Percentiles rank a stretch among this genome's conserved stretches.
Evolutionary conservation across 2,113 vertebrate species (phyloP).

Genomic region (Mesoclemmys tuberculata): DNA sequence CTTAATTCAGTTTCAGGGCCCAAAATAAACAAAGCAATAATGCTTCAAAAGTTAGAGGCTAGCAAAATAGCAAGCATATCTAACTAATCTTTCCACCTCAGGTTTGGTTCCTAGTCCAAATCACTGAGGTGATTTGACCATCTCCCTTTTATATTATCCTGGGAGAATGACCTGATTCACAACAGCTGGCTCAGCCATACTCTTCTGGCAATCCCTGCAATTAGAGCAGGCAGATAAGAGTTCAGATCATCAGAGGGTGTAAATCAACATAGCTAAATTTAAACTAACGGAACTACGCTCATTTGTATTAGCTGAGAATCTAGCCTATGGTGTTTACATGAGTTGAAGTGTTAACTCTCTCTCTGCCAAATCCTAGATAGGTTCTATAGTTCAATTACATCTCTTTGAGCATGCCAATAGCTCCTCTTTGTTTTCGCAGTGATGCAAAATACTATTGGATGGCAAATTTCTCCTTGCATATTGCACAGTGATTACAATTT

Average conservation of each 20-base stretch:
- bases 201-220: not conserved
- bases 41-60: not conserved
- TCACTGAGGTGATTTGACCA: not conserved
- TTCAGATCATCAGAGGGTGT: not conserved
- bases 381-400: not conserved
- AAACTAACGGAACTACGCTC: not conserved
- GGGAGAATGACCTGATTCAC: not conserved
- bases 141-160: not conserved
- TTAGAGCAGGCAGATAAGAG: not conserved
- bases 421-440: not conserved
- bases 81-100: not conserved
- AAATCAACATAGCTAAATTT: not conserved
- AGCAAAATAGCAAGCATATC: not conserved
- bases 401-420: fast-evolving
- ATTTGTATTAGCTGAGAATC: not conserved
- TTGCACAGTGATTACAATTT: not conserved
- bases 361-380: not conserved
- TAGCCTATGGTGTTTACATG: not conserved
- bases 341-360: not conserved
- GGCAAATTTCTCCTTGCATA: not conserved
- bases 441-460: not conserved
- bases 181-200: not conserved
- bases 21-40: not conserved
- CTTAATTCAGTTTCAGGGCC: not conserved
- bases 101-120: not conserved